These are phyloP conservation scores for Rhaphigaster nebulosa DNA, from an alignment of 2,888 invertebrate genomes.

Conservation along the genomic window DNA sequence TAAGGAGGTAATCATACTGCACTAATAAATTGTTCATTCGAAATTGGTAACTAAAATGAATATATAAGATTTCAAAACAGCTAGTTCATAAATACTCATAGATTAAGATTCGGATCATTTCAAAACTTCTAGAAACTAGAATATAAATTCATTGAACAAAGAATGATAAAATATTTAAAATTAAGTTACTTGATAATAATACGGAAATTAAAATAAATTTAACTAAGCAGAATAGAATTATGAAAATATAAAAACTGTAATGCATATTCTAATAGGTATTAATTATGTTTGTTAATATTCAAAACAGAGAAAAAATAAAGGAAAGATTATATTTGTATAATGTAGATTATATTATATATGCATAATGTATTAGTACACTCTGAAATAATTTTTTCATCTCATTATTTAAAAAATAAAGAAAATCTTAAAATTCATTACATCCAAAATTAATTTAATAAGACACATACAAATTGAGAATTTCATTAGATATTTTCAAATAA, in stretches of 20 bases:
- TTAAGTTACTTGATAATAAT: neutral
- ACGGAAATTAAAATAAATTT: neutral
- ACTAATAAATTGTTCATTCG: constrained; percentile 40
- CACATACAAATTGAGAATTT: neutral
- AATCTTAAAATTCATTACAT: neutral
- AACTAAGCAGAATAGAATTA: neutral
- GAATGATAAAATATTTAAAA: neutral
- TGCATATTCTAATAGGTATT: neutral
- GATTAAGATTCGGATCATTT: neutral
- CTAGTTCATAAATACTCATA: neutral
- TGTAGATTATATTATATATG: no score
- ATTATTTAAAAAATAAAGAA: neutral
- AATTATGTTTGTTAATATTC: neutral
- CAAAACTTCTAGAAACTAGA: neutral
- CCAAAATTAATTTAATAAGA: neutral
- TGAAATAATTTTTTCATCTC: neutral
- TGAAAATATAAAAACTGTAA: neutral
- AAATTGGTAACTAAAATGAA: constrained; percentile 8
- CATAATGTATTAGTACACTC: neutral
- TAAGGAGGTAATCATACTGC: constrained; percentile 53
- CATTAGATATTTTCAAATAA: neutral
- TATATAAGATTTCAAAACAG: neutral
- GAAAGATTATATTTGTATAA: neutral
- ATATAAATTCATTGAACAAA: neutral
- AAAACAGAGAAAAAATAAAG: neutral